phyloP scores from a whole-genome alignment of 1,140 invertebrate species.

The Bombus pyrosoma region DNA sequence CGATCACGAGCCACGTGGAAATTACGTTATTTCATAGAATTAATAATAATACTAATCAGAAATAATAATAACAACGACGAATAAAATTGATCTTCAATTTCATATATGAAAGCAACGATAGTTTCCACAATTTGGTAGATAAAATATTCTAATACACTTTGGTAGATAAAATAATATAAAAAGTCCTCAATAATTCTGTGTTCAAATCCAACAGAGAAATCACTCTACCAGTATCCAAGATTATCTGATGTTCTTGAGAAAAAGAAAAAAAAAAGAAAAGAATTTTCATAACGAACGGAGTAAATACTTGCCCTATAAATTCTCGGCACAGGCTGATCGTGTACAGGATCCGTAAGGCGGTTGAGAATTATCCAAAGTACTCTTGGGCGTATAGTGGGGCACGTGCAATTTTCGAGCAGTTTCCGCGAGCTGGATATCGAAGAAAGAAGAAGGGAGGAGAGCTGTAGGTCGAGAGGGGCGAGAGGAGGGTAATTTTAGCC shows the following conservation, averaged over 20 bases:
- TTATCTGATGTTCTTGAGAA: neutral
- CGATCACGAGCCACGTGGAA: too few relatives aligned
- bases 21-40: too few relatives aligned
- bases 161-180: too few relatives aligned
- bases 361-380: slow-evolving; percentile 70
- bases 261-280: neutral
- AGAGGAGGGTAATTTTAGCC: slow-evolving; percentile 69
- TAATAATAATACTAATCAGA: too few relatives aligned
- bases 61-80: too few relatives aligned
- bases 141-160: too few relatives aligned
- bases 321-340: neutral
- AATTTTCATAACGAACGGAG: neutral
- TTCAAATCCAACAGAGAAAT: neutral
- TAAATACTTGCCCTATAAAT: neutral
- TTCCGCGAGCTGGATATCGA: slow-evolving; percentile 57
- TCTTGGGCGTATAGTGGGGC: slow-evolving; percentile 66
- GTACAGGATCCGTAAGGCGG: slow-evolving; percentile 48
- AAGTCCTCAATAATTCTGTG: neutral
- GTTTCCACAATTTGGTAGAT: too few relatives aligned
- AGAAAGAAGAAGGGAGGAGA: slow-evolving; percentile 37
- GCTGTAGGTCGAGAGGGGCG: neutral
- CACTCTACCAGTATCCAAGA: too few relatives aligned
- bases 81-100: too few relatives aligned
- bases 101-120: too few relatives aligned
- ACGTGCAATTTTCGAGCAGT: slow-evolving; percentile 72